These are phyloP conservation scores for Psittacula cyanocephala DNA, from an alignment of 2,113 vertebrate species.

Conservation along the genomic window DNA sequence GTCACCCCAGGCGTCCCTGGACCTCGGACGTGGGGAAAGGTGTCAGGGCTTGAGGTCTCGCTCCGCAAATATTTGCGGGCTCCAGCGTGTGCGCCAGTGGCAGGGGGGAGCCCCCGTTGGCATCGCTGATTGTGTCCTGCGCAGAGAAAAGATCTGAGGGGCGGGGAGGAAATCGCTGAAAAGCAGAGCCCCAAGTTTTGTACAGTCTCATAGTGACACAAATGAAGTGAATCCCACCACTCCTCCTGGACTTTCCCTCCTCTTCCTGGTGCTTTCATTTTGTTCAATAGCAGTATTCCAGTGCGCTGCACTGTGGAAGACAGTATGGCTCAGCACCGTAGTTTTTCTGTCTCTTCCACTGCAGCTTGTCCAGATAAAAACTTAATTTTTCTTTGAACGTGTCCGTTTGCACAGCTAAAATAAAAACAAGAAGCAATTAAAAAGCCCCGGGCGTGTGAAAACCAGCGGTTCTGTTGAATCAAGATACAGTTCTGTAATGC, in stretches of 20 bases:
- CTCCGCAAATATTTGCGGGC: not conserved
- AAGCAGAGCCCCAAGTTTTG: rapidly evolving
- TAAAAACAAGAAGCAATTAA: not conserved
- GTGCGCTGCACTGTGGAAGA: rapidly evolving
- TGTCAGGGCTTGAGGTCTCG: not conserved
- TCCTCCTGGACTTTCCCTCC: not conserved
- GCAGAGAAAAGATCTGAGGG: rapidly evolving
- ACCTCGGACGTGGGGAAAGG: not conserved
- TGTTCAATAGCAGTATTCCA: rapidly evolving
- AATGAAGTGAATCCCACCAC: rapidly evolving
- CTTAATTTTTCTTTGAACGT: not conserved
- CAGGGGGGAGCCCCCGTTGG: not conserved
- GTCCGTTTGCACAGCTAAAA: not conserved
- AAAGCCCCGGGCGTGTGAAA: not conserved
- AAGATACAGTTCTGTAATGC: rapidly evolving
- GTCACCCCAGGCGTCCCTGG: not conserved
- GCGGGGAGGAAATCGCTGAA: rapidly evolving
- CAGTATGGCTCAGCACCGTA: rapidly evolving
- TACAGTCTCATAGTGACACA: rapidly evolving
- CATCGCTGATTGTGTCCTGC: not conserved
- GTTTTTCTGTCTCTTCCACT: not conserved
- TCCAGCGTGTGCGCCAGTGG: not conserved
- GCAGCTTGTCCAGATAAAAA: not conserved
- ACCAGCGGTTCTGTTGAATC: not conserved
- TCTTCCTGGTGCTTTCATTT: not conserved